phyloP scores from a whole-genome alignment of 1,140 invertebrate species.

The Cephus cinctus region DNA sequence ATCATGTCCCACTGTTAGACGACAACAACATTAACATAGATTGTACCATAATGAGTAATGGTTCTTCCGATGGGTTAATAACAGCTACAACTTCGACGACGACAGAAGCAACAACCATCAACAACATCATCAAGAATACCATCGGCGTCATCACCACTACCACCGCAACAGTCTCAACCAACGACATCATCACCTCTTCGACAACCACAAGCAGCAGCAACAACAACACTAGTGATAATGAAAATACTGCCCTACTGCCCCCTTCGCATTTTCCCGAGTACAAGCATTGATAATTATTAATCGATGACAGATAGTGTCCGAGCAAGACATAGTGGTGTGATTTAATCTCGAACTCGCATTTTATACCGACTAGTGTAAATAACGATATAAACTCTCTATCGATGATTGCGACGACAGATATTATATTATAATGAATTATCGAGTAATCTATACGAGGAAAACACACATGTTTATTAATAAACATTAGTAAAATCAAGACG shows the following conservation, averaged over 20 bases:
- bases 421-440: constrained; percentile 46
- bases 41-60: constrained; percentile 54
- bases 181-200: too few species aligned
- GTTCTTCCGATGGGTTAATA: constrained; percentile 47
- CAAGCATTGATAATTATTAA: constrained; percentile 56
- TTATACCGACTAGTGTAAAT: constrained; percentile 56
- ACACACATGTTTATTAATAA: constrained; percentile 42
- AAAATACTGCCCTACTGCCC: constrained; percentile 54
- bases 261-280: constrained; percentile 56
- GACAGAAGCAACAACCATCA: too few species aligned
- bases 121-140: too few species aligned
- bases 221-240: constrained; percentile 52
- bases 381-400: constrained; percentile 45
- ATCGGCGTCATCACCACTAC: too few species aligned
- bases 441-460: constrained; percentile 40
- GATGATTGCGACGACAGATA: constrained; percentile 27
- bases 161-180: too few species aligned
- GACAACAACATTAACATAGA: constrained; percentile 50
- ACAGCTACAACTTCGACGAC: too few species aligned
- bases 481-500: constrained; percentile 35
- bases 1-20: constrained; percentile 52
- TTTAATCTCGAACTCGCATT: constrained; percentile 53
- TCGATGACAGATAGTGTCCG: constrained; percentile 50
- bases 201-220: too few species aligned
- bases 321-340: constrained; percentile 45